These are phyloP conservation scores for Homalodisca vitripennis DNA, from an alignment of 1,140 invertebrate species.

Conservation along the genomic window DNA sequence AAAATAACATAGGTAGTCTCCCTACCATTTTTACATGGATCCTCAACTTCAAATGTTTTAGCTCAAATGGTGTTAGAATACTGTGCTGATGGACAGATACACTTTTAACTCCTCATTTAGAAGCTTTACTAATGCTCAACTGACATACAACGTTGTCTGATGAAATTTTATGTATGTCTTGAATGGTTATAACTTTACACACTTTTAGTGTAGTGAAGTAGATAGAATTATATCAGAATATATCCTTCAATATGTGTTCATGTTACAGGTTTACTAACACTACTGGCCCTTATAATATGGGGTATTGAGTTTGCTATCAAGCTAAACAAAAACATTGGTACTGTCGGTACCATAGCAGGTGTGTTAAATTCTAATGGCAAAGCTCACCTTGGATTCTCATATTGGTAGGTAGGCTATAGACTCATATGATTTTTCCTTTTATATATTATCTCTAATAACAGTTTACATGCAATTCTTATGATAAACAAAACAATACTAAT, in stretches of 20 bases:
- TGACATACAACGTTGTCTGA: neutral
- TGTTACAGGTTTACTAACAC: neutral
- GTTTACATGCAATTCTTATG: no score
- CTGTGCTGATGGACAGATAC: neutral
- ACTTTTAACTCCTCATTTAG: neutral
- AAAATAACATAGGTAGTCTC: no score
- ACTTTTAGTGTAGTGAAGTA: neutral
- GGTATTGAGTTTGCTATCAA: neutral
- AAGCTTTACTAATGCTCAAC: neutral
- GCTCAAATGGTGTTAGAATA: no score
- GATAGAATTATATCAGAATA: neutral
- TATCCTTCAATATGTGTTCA: neutral
- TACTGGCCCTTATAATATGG: neutral
- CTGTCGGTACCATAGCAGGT: neutral
- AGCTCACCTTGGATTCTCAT: neutral
- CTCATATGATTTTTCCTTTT: no score
- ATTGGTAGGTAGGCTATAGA: neutral
- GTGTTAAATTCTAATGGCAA: neutral
- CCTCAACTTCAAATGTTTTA: no score
- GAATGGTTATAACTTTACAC: neutral
- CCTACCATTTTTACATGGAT: no score
- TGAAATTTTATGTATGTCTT: neutral
- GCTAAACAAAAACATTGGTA: neutral
- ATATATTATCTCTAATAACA: no score
- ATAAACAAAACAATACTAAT: no score